Percentiles rank a stretch among this genome's conserved stretches.
Conservation (phyloP, 2,797 vertebrate genomes). For the Uromys caudimaculatus region DNA sequence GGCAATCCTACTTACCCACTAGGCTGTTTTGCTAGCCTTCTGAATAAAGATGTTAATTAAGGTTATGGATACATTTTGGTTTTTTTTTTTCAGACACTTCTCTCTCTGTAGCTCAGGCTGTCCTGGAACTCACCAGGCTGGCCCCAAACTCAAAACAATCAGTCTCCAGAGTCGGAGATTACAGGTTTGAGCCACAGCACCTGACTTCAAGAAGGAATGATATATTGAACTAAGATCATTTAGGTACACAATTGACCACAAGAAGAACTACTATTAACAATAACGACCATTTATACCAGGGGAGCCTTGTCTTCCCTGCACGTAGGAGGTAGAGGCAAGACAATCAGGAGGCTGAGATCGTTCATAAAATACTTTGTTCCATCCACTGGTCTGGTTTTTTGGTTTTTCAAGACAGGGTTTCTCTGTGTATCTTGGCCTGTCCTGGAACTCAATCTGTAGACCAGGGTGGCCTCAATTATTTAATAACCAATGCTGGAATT, state of each 20-base stretch:
- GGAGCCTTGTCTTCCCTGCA: background rate
- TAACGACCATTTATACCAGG: too few relatives aligned
- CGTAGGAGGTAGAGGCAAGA: background rate
- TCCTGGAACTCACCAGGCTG: background rate
- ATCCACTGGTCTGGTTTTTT: background rate
- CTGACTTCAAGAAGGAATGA: background rate
- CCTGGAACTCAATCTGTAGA: background rate
- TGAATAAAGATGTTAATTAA: background rate
- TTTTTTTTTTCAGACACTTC: background rate
- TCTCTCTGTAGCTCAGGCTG: background rate
- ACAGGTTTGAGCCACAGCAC: background rate
- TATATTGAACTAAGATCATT: constrained; percentile 35
- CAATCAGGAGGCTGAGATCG: background rate
- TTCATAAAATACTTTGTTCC: background rate
- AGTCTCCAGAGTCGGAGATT: too few relatives aligned
- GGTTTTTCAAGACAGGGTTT: background rate
- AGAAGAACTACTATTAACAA: background rate
- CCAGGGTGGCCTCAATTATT: background rate
- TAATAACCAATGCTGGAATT: background rate
- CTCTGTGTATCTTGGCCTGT: background rate
- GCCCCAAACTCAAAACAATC: background rate
- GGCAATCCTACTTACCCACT: background rate
- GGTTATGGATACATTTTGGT: background rate
- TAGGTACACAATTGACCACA: background rate
- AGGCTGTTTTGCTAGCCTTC: background rate